phyloP scores from a whole-genome alignment of 2,797 vertebrate species.

The Melanotaenia parkinsoni region DNA sequence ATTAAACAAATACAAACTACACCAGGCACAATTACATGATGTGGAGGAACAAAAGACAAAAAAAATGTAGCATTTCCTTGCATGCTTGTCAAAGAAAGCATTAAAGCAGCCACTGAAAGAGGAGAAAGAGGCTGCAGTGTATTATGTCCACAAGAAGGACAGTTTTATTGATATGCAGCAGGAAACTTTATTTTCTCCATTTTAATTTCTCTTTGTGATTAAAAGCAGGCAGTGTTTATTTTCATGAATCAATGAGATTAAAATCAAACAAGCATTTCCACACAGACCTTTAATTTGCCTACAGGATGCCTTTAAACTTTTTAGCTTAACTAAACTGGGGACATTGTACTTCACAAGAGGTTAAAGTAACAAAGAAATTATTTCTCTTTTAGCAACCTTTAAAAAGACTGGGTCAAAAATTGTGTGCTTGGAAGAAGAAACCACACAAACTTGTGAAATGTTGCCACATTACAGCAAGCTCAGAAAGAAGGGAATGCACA shows the following conservation, averaged over 20 bases:
- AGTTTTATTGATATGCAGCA: neutral
- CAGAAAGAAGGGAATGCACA: too few relatives aligned
- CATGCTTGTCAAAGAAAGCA: neutral
- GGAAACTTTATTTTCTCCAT: neutral
- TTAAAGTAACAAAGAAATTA: too few relatives aligned
- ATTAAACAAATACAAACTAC: neutral
- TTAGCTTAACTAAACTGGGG: neutral
- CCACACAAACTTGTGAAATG: too few relatives aligned
- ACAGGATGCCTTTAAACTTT: too few relatives aligned
- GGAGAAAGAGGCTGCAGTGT: neutral
- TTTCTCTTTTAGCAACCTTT: too few relatives aligned
- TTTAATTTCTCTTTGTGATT: neutral
- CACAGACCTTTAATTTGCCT: too few relatives aligned
- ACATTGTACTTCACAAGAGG: neutral
- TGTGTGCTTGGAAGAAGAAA: too few relatives aligned
- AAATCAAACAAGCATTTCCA: too few relatives aligned
- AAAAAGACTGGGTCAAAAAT: too few relatives aligned
- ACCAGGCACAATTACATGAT: neutral
- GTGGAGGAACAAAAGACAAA: neutral
- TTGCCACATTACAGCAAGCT: neutral
- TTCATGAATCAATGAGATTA: too few relatives aligned
- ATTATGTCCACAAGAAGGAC: neutral
- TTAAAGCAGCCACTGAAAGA: neutral
- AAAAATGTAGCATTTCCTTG: neutral
- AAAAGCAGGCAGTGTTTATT: neutral